Evolutionary conservation across 37 sponge, comb jelly and placozoan genomes (phyloP), one percentile per base, ranked within the genome.

Genomic region (Hexactinellida sp.): DNA sequence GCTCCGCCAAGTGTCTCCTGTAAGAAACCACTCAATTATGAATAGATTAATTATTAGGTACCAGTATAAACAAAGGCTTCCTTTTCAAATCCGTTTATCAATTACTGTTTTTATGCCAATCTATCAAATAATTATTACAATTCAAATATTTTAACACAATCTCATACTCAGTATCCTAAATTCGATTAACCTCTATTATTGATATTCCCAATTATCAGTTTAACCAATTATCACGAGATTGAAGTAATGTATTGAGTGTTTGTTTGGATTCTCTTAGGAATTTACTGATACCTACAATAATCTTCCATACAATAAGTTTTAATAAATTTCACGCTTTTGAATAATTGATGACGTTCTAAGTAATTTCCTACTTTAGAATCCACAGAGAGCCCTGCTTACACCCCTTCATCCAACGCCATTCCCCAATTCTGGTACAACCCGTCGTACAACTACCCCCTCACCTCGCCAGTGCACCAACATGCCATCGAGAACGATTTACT

Each of bases 381-480:
- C 5, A n/a, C 76, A 63, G 76, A 63, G 76, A 63, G 76, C 13
- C 76, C 76, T 3, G 76, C 13, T 3, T 63, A 63, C 76, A 28
- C 76, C 13, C 76, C 76, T 32, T 63, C 76, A 7, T 63, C 76
- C 13, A 47, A 47, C 52, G 13, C 76, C 76, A 10, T 63, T 25
- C 76, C 76, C 3, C 76, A 63, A n/a, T 63, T 63, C 76, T 63
- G 76, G 76, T 63, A 63, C 76, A 63, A 63, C 34, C 76, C 76
- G 13, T n/a, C 76, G 25, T 63, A 63, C 76, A 63, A 63, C 30
- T 63, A 63, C 34, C 76, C 76, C 3, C 76, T 63, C 28, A n/a
- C 76, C 3, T 10, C 76, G 3, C 76, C 76, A 63, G 76, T n/a
- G 34, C 76, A 63, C 5, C 76, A 63, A 63, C 76, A 63, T 63